Base-by-base conservation (phyloP, 2,888 invertebrate species). In the Phorcus lineatus region DNA sequence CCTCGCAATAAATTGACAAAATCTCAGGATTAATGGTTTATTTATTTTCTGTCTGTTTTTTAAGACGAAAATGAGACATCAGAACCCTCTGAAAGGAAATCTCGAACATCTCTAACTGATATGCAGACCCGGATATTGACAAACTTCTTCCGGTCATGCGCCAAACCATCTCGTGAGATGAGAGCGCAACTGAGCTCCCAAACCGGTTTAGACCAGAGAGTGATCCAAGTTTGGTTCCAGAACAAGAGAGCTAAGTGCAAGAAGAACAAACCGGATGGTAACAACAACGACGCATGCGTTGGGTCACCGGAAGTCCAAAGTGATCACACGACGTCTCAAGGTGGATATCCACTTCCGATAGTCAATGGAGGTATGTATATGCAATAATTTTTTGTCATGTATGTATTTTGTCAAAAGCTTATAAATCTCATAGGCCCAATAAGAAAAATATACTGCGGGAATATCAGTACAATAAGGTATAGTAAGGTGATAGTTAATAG, bases 261-360 rank as follows among this genome's bases (percentile, higher is more conserved):
- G 24, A 66, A 66, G 55, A 74, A 74, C 74, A 77, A 75, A 36
- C 19, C 24, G 17, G n/a, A 54, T 54, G 28, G 62, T 24, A 62
- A 62, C 24, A 62, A 62, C 17, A 62, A 62, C 22, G 47, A 47
- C 47, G 62, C 62, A 62, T 62, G 62, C 62, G 24, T 28, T 24
- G 62, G 24, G 13, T 28, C 24, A 24, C 62, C 6, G 62, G 62
- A 62, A 62, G 24, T 62, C 28, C 13, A 62, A 24, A 28, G 24
- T 16, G 62, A 11, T n/a, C 62, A 62, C 40, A 53, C 52, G 55
- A 13, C 62, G 24, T 82, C 83, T 13, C 80, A 81, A 28, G 83
- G 82, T 13, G 81, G 83, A n/a, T 84, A 79, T 53, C 85, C 85
- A 0, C 54, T 84, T 11, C 85, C 85, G 28, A 84, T 85, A 31